A percentile compares a stretch with the other conserved stretches of the same genome.
Evolutionary conservation across 2,797 vertebrate species (phyloP).

Genomic region (Halcyon leucocephala): DNA sequence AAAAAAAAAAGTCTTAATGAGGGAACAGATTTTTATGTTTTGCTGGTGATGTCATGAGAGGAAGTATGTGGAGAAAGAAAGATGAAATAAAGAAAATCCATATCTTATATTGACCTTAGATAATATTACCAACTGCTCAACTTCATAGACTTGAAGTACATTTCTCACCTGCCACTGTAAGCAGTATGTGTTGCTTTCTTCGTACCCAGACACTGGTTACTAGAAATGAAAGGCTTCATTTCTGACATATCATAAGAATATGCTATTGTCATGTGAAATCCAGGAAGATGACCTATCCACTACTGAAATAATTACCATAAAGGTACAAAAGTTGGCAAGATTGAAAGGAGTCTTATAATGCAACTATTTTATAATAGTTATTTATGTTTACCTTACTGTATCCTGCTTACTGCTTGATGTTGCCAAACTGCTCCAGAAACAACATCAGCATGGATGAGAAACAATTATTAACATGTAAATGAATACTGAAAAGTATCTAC

Average conservation of each 20-base stretch:
- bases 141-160: neutral
- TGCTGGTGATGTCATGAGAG: neutral
- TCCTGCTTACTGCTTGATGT: neutral
- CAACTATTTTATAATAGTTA: neutral
- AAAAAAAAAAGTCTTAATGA: neutral
- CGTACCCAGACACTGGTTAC: neutral
- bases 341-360: neutral
- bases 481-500: constrained; percentile 10
- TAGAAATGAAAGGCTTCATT: neutral
- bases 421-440: neutral
- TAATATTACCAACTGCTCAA: neutral
- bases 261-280: neutral
- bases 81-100: neutral
- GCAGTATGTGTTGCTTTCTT: neutral
- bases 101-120: neutral
- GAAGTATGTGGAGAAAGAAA: neutral
- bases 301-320: neutral
- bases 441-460: neutral
- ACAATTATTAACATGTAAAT: neutral
- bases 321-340: neutral
- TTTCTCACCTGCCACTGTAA: neutral
- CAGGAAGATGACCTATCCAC: neutral
- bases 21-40: neutral
- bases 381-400: constrained; percentile 16
- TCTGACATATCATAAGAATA: neutral